Evolutionary conservation across 2,797 vertebrate genomes (phyloP).

Genomic region (Gephyroberyx darwinii): DNA sequence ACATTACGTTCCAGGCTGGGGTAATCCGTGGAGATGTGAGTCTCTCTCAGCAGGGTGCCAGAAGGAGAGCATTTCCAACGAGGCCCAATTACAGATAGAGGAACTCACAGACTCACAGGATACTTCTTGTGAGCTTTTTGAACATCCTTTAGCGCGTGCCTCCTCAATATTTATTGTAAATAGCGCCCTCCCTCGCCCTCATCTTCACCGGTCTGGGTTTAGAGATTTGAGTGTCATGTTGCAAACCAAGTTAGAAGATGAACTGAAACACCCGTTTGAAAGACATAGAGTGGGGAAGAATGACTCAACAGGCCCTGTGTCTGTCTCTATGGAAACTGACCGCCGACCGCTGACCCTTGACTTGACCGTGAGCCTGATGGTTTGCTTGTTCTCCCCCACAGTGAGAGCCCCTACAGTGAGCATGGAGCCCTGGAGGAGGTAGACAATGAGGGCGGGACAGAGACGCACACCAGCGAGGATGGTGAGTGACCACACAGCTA

Average conservation of each 20-base stretch:
- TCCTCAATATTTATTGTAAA: too few relatives aligned
- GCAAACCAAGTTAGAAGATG: background rate
- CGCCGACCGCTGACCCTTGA: constrained; percentile 10
- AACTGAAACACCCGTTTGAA: background rate
- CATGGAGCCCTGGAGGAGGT: constrained; percentile 95
- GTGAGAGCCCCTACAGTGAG: constrained; percentile 97
- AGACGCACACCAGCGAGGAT: constrained; percentile 96
- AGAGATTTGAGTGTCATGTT: background rate
- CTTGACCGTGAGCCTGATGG: constrained; percentile 26
- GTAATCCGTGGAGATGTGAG: constrained; percentile 60
- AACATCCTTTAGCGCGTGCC: constrained; percentile 16
- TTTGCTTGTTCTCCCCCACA: constrained; percentile 67
- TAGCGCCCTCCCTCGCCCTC: background rate
- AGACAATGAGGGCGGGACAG: constrained; percentile 92
- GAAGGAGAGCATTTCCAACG: constrained; percentile 40
- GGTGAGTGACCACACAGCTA: constrained; percentile 79
- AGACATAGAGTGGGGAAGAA: background rate
- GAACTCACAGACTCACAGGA: constrained; percentile 35
- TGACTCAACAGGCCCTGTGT: background rate
- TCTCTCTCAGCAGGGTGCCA: constrained; percentile 49
- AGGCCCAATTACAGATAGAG: constrained; percentile 44
- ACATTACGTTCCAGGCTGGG: constrained; percentile 49
- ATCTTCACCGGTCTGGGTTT: constrained; percentile 1
- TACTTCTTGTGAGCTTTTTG: constrained; percentile 41
- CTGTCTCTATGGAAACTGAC: background rate